Base-by-base conservation (phyloP, 2,113 vertebrate genomes). In the Pycnonotus jocosus region DNA sequence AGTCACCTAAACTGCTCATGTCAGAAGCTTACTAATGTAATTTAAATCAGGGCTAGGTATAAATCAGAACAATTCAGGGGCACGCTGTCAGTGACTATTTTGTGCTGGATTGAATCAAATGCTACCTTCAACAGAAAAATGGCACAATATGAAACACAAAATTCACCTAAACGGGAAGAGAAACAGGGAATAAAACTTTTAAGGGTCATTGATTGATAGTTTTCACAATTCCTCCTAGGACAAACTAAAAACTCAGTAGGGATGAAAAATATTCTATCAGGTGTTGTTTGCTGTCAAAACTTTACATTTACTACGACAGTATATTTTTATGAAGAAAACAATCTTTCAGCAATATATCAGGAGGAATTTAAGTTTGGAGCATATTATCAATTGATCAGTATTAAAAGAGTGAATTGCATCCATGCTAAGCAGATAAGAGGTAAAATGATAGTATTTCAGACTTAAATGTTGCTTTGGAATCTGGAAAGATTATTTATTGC, bases 61-160 rank as follows among this genome's bases (percentile, higher is more conserved):
- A 82, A 93, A 95, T 90, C 91, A 88, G 71, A 92, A 50, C 27
- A 82, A 88, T 69, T 80, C 74, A 90, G 68, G 60, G 68, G 35
- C 60, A 62, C 71, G 44, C 20, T 62, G 54, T 58, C 62, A 48
- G 27, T 37, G 35, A 62, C 70, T 85, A 21, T 38, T 94, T 70
- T 71, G 79, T 62, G 76, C 33, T 70, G 51, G 56, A 56, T 31
- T 88, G 79, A 73, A 76, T 44, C 25, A 72, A 40, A 57, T 57
- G 28, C n/a, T 82, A 31, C 21, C 28, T 88, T 85, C 1, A 3
- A 82, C 30, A 58, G 66, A 91, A 91, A 95, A 89, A 68, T 88
- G 66, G 51, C 12, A 62, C 44, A 27, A 44, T 13, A 47, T 24
- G n/a, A 77, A 94, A 74, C 27, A 50, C 30, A 70, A 14, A 65